phyloP scores from a whole-genome alignment of 2,113 vertebrate genomes.

The Labeo rohita region DNA sequence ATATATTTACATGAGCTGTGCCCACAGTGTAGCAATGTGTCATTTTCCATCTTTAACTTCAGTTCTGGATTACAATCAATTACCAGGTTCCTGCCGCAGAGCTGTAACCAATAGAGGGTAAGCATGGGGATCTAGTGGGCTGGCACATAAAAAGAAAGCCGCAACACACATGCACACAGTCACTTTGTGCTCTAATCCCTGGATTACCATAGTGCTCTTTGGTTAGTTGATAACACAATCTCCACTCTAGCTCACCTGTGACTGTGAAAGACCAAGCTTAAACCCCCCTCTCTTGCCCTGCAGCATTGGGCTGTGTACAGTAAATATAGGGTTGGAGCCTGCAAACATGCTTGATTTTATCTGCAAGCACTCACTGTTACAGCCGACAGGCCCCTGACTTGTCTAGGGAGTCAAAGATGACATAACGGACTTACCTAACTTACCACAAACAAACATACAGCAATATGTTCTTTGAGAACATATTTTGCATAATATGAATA shows the following conservation, averaged over 20 bases:
- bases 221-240: constrained; percentile 46
- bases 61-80: constrained; percentile 47
- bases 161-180: constrained; percentile 47
- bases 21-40: neutral
- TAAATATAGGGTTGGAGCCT: constrained; percentile 50
- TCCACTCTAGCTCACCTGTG: constrained; percentile 39
- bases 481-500: neutral
- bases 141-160: constrained; percentile 31
- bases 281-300: constrained; percentile 15
- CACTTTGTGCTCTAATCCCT: constrained; percentile 46
- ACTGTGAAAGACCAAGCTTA: constrained; percentile 40
- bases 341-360: constrained; percentile 26
- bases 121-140: constrained; percentile 33
- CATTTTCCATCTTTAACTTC: constrained; percentile 40
- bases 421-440: neutral
- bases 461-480: neutral
- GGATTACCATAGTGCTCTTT: constrained; percentile 52
- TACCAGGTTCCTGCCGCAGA: constrained; percentile 44
- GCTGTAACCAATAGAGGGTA: constrained; percentile 44
- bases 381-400: neutral
- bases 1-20: neutral
- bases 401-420: neutral
- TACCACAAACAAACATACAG: neutral
- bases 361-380: neutral
- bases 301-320: constrained; percentile 42